Base-by-base conservation (phyloP, 2,888 invertebrate species). In the Tineola bisselliella region DNA sequence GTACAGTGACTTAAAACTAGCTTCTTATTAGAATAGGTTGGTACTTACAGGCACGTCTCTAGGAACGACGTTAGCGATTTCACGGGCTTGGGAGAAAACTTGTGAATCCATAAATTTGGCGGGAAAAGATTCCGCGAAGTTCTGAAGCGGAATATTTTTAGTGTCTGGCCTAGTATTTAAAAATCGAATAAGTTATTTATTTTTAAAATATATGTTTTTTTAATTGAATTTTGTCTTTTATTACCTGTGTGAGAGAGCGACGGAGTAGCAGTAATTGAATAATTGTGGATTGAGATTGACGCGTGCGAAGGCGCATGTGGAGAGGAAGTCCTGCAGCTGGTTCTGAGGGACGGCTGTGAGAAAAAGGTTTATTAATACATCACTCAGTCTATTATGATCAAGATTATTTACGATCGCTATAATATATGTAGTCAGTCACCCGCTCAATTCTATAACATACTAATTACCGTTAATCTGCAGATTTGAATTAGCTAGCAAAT, bases 251-350 rank as follows among this genome's bases (percentile, higher is more conserved):
- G 93, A 88, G 17, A 94, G 76, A 0, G 93, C 92, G 8, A 95
- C 93, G 0, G 94, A 91, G 44, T 91, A 89, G 52, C 91, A 90
- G 73, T 95, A 95, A 75, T 94, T 92, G 80, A 93, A 96, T 65
- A 96, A 77, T 66, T 92, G 91, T 0, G 95, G 91, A 77, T 96
- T 96, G 10, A 95, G 79, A 44, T 92, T 90, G 66, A 92, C 92
- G 62, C 94, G 89, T 54, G 91, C 88, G 69, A 88, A 94, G 8
- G 91, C 91, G 56, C 92, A 89, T 13, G 91, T 88, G 0, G 94
- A 90, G 19, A 92, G 76, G 61, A 95, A 90, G 31, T 91, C 89
- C 15, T 92, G 90, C 12, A 90, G 78, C 62, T 84, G 65, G 62
- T 79, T 73, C 65, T 76, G 71, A 4, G 86, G 83, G 3, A 87